Conservation (phyloP, 2,888 invertebrate genomes). For the Nycteola revayana region DNA sequence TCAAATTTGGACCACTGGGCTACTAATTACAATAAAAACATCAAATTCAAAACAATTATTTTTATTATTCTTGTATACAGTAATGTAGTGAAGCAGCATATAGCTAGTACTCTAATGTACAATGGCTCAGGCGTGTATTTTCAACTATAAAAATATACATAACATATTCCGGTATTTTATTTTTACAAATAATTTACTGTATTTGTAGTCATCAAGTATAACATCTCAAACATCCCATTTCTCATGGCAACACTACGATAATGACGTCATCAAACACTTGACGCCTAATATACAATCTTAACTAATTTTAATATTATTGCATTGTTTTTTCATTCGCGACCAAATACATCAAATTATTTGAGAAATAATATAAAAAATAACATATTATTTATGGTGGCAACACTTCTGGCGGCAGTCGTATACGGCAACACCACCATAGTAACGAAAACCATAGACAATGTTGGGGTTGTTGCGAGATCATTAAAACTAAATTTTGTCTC, state of each 20-base stretch:
- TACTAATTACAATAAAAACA: conserved; percentile 51
- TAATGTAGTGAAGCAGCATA: conserved; percentile 74
- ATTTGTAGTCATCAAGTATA: conserved; percentile 21
- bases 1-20: too few species aligned
- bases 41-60: conserved; percentile 72
- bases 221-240: conserved; percentile 21
- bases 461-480: conserved; percentile 28
- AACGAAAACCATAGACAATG: conserved; percentile 11
- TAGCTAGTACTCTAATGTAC: conserved; percentile 70
- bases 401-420: conserved; percentile 30
- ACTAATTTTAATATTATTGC: conserved; percentile 34
- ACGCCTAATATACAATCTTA: conserved; percentile 22
- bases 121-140: conserved; percentile 53
- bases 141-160: conserved; percentile 40
- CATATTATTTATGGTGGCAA: conserved; percentile 24
- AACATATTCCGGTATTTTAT: conserved; percentile 25
- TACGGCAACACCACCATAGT: conserved; percentile 28
- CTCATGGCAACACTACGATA: conserved; percentile 13
- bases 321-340: conserved; percentile 25
- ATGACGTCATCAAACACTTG: conserved; percentile 26
- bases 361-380: conserved; percentile 5
- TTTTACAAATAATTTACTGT: conserved; percentile 16
- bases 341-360: conserved; percentile 20
- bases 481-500: conserved; percentile 18
- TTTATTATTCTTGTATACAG: conserved; percentile 74